phyloP scores from a whole-genome alignment of 2,113 vertebrate genomes.

The Danionella cerebrum region DNA sequence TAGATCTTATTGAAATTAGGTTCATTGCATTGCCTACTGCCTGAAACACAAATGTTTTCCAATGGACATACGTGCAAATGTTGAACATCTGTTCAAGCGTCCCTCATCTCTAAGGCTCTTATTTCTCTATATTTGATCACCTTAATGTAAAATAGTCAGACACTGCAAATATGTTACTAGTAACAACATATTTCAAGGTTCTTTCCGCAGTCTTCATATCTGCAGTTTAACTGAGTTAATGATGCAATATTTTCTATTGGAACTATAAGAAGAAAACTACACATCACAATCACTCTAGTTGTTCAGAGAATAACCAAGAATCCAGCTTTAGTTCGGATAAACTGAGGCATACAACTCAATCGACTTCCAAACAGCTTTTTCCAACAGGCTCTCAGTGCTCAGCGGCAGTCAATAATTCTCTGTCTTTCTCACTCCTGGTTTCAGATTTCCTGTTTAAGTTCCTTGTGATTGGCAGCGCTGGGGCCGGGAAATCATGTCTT shows the following conservation, averaged over 20 bases:
- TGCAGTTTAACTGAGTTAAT: neutral
- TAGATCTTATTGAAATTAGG: too few relatives aligned
- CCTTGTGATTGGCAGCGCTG: constrained; percentile 89
- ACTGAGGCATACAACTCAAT: neutral
- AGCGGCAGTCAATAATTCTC: constrained; percentile 5
- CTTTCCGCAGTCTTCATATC: too few relatives aligned
- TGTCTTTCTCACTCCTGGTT: constrained; percentile 32
- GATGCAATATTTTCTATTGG: too few relatives aligned
- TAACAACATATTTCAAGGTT: too few relatives aligned
- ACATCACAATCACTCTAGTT: neutral
- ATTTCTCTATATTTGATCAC: too few relatives aligned
- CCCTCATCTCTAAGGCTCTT: too few relatives aligned
- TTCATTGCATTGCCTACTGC: too few relatives aligned
- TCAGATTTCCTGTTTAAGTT: constrained; percentile 96
- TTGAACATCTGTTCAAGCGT: too few relatives aligned
- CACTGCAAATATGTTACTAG: too few relatives aligned
- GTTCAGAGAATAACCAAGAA: neutral
- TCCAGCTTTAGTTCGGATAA: neutral
- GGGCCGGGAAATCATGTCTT: constrained; percentile 88
- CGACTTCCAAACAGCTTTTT: neutral
- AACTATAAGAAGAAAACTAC: neutral
- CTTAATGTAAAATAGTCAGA: too few relatives aligned
- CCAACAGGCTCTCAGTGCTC: neutral
- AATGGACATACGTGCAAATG: too few relatives aligned
- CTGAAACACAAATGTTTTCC: too few relatives aligned